phyloP scores from a whole-genome alignment of 1,140 invertebrate genomes.

The Drosophila tsacasi region DNA sequence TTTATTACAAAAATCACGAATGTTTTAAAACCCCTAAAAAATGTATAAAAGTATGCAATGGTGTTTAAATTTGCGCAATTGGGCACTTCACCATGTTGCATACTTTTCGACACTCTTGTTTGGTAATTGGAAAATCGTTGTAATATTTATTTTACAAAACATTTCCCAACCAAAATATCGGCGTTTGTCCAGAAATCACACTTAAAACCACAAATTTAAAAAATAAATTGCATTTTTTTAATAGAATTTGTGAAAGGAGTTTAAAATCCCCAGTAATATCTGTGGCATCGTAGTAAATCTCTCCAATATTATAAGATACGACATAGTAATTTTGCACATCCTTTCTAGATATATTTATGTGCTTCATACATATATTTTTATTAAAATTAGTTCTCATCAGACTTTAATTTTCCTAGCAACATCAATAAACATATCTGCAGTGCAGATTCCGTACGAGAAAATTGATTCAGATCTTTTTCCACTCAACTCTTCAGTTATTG shows the following conservation, averaged over 20 bases:
- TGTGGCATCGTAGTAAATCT: too few relatives aligned
- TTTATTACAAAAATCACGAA: too few relatives aligned
- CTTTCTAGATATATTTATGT: background rate
- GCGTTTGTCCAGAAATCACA: too few relatives aligned
- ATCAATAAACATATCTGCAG: background rate
- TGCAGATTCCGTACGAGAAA: background rate
- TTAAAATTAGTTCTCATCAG: background rate
- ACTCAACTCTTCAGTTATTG: conserved; percentile 18
- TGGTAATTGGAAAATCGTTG: too few relatives aligned
- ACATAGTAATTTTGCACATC: too few relatives aligned
- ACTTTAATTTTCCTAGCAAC: background rate
- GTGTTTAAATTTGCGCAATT: too few relatives aligned
- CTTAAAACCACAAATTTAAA: background rate
- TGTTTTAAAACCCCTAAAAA: too few relatives aligned
- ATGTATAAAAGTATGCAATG: too few relatives aligned
- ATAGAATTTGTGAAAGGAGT: too few relatives aligned
- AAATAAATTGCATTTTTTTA: background rate
- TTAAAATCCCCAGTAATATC: background rate
- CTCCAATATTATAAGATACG: background rate
- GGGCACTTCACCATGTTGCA: too few relatives aligned
- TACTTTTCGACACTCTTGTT: too few relatives aligned
- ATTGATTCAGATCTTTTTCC: conserved; percentile 1
- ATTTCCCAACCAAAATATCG: background rate
- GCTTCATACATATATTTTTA: background rate
- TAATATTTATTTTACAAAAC: too few relatives aligned